Conservation (phyloP, 2,797 vertebrate species). For the Caiman crocodilus region DNA sequence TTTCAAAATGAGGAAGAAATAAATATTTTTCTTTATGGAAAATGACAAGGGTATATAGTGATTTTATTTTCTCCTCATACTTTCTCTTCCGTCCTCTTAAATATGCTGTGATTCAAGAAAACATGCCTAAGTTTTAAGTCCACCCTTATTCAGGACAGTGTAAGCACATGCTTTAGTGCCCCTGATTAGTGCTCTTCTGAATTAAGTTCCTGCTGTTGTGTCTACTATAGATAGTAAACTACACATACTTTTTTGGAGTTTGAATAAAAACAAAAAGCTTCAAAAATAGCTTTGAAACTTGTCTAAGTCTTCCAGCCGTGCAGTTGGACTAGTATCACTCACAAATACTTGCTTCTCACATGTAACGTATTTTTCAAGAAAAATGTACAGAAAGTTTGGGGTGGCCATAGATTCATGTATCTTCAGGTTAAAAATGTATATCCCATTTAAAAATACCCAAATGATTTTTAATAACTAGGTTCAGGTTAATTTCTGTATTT, state of each 20-base stretch:
- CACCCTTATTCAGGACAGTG: not conserved
- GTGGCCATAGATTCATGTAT: not conserved
- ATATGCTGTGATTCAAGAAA: not conserved
- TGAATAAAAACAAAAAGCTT: not conserved
- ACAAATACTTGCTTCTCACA: too few relatives aligned
- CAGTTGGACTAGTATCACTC: too few relatives aligned
- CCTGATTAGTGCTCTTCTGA: not conserved
- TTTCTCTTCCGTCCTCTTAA: not conserved
- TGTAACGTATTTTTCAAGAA: too few relatives aligned
- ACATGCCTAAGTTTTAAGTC: not conserved
- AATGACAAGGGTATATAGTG: not conserved
- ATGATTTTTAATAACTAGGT: not conserved
- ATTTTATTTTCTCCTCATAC: not conserved
- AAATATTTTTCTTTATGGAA: not conserved
- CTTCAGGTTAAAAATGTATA: not conserved
- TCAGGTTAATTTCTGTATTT: slow-evolving; percentile 25
- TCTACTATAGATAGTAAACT: not conserved
- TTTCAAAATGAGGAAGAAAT: fast-evolving
- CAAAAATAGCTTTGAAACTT: too few relatives aligned
- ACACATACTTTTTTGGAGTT: not conserved
- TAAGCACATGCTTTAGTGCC: not conserved
- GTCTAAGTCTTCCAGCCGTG: too few relatives aligned
- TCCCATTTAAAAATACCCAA: not conserved
- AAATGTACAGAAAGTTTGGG: too few relatives aligned
- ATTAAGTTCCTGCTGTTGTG: not conserved